Percentiles rank a stretch among this genome's conserved stretches.
These are phyloP conservation scores for Colletes latitarsis DNA, from an alignment of 1,140 invertebrate genomes.

Conservation along the genomic window DNA sequence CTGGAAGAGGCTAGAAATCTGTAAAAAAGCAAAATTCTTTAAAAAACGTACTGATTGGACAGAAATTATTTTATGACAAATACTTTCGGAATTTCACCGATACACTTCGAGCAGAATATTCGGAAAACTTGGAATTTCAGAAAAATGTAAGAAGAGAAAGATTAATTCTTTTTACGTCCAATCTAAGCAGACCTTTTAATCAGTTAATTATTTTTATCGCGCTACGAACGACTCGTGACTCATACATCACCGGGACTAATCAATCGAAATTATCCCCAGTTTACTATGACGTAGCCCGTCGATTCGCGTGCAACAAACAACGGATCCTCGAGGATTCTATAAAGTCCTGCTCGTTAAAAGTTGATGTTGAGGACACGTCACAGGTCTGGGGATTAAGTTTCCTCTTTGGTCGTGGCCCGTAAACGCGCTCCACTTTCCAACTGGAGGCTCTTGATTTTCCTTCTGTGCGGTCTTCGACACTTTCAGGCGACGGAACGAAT, in stretches of 20 bases:
- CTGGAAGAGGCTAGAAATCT: too few relatives aligned
- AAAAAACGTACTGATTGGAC: too few relatives aligned
- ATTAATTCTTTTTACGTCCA: too few relatives aligned
- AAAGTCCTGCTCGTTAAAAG: slow-evolving; percentile 53
- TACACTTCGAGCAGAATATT: too few relatives aligned
- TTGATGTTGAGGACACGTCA: slow-evolving; percentile 33
- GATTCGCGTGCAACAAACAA: neutral
- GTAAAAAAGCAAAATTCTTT: too few relatives aligned
- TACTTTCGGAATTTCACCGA: too few relatives aligned
- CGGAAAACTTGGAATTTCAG: too few relatives aligned
- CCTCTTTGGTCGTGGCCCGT: slow-evolving; percentile 13
- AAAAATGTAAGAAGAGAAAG: too few relatives aligned
- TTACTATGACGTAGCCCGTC: slow-evolving; percentile 1
- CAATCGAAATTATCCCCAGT: slow-evolving; percentile 13
- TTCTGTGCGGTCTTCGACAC: neutral
- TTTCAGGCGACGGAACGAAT: neutral
- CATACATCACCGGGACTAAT: neutral
- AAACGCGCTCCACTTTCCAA: slow-evolving; percentile 7
- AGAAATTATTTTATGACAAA: too few relatives aligned
- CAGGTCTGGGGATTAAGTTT: slow-evolving; percentile 42
- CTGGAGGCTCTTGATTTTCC: slow-evolving; percentile 29
- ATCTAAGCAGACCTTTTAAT: too few relatives aligned
- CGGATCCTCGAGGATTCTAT: slow-evolving; percentile 4
- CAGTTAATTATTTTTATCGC: too few relatives aligned
- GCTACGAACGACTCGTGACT: neutral